A percentile compares a stretch with the other conserved stretches of the same genome.
phyloP scores from a whole-genome alignment of 2,113 vertebrate species.

The Malurus elegans region DNA sequence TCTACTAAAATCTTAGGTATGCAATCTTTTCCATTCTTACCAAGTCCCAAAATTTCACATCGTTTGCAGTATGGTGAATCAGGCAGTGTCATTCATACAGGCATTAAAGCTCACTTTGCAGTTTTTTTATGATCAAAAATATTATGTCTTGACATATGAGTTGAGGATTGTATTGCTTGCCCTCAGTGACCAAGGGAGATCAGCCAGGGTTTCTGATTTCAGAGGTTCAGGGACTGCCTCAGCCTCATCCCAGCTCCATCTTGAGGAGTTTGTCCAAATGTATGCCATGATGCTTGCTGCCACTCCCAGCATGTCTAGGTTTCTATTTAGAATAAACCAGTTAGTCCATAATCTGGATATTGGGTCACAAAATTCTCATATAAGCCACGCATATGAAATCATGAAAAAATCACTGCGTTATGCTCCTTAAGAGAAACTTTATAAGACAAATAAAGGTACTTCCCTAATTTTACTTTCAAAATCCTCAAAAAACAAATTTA shows the following conservation, averaged over 20 bases:
- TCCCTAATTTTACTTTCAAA: background rate
- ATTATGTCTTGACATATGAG: background rate
- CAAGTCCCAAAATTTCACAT: background rate
- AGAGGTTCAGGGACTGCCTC: background rate
- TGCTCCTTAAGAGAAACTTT: background rate
- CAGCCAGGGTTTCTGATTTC: background rate
- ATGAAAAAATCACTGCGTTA: background rate
- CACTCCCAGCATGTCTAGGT: background rate
- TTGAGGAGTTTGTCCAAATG: background rate
- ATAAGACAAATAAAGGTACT: background rate
- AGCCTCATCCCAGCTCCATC: background rate
- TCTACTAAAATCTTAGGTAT: background rate
- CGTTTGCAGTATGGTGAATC: background rate
- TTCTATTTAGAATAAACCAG: background rate
- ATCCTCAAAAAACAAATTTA: background rate
- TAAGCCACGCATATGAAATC: fast-evolving
- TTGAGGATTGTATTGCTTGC: background rate
- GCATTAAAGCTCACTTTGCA: background rate
- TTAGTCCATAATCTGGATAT: background rate
- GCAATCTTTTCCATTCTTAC: background rate
- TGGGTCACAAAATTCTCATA: background rate
- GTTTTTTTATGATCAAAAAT: background rate
- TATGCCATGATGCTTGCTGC: background rate
- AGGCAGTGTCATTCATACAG: background rate
- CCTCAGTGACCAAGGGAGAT: fast-evolving